Evolutionary conservation across 2,113 vertebrate genomes (phyloP).

Genomic region (Phylloscopus whistleri): DNA sequence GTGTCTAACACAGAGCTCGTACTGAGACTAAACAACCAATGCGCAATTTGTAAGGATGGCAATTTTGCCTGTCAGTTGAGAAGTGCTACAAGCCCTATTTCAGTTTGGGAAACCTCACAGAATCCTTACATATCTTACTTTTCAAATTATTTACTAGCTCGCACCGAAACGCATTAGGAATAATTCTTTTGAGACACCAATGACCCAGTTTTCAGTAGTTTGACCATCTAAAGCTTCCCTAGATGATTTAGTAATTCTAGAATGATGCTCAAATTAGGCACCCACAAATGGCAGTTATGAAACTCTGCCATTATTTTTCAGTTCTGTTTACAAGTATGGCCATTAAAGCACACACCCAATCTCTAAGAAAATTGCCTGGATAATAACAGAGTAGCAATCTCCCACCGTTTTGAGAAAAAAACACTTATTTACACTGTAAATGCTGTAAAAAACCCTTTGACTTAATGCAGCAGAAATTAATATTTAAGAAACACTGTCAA

Average conservation of each 20-base stretch:
- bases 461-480: not conserved
- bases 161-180: not conserved
- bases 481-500: slow-evolving; percentile 16
- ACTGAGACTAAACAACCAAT: not conserved
- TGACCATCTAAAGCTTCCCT: not conserved
- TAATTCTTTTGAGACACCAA: not conserved
- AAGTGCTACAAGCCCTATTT: not conserved
- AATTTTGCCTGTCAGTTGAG: slow-evolving; percentile 17
- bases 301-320: slow-evolving; percentile 13
- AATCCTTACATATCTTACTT: not conserved
- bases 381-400: not conserved
- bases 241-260: not conserved
- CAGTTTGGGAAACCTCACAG: not conserved
- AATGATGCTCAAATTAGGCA: not conserved
- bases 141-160: not conserved
- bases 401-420: not conserved
- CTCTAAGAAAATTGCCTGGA: not conserved
- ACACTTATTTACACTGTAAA: not conserved
- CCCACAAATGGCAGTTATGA: not conserved
- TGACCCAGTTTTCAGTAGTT: not conserved
- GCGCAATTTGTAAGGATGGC: not conserved
- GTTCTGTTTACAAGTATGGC: slow-evolving; percentile 1
- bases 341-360: not conserved
- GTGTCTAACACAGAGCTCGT: not conserved
- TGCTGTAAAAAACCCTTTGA: not conserved